phyloP scores from a whole-genome alignment of 1,140 invertebrate genomes.

The Drosophila bifasciata region DNA sequence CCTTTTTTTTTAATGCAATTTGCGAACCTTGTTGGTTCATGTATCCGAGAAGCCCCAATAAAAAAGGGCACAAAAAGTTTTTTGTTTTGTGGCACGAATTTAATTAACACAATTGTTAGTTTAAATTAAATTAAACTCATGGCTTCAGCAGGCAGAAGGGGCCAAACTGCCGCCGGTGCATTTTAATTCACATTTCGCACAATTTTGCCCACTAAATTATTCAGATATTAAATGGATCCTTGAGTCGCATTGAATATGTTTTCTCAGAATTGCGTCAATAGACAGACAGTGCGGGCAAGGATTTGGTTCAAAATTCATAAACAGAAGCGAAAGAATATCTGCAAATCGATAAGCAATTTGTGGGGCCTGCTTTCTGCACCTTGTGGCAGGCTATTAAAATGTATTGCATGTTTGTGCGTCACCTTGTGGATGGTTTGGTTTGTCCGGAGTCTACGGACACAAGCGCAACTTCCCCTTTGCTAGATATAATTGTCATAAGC shows the following conservation, averaged over 20 bases:
- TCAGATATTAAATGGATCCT: background rate
- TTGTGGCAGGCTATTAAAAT: conserved; percentile 22
- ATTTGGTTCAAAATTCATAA: conserved; percentile 12
- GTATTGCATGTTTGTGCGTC: conserved; percentile 30
- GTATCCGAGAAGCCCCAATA: too few species aligned
- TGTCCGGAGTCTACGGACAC: background rate
- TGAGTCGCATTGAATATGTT: background rate
- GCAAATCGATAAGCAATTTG: conserved; percentile 42
- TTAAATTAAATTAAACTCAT: too few species aligned
- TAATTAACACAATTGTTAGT: too few species aligned
- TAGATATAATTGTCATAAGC: conserved; percentile 46
- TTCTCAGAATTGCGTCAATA: conserved; percentile 4
- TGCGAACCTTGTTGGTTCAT: background rate
- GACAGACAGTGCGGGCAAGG: conserved; percentile 2
- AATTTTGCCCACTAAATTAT: background rate
- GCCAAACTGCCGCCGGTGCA: too few species aligned
- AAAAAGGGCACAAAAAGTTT: too few species aligned
- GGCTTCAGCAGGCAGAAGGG: too few species aligned
- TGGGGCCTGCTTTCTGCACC: conserved; percentile 7
- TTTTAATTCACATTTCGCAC: too few species aligned
- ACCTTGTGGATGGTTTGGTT: conserved; percentile 25
- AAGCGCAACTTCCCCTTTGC: conserved; percentile 16
- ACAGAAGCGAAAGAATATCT: conserved; percentile 25
- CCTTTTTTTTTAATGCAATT: conserved; percentile 2
- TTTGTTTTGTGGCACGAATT: too few species aligned